These are phyloP conservation scores for Diadophis punctatus DNA, from an alignment of 2,113 vertebrate genomes.

Conservation along the genomic window DNA sequence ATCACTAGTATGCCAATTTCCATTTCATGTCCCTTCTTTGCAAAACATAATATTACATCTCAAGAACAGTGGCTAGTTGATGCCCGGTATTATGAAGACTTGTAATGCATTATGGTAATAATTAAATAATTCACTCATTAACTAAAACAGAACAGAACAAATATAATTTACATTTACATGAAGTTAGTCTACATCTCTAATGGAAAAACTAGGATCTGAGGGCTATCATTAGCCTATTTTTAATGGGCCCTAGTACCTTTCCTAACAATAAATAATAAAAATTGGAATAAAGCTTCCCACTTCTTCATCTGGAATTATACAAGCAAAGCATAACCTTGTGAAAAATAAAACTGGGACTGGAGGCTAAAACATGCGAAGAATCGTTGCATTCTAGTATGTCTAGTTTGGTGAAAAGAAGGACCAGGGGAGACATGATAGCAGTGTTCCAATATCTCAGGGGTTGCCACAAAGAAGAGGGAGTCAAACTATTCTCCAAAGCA, in stretches of 20 bases:
- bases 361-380: too few relatives aligned
- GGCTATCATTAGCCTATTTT: not conserved
- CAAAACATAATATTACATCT: constrained; percentile 59
- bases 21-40: constrained; percentile 68
- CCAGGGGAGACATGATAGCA: too few relatives aligned
- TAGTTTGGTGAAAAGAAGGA: too few relatives aligned
- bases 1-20: constrained; percentile 63
- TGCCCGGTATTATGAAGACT: constrained; percentile 36
- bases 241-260: not conserved
- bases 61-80: constrained; percentile 7
- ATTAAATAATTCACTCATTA: constrained; percentile 28
- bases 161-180: constrained; percentile 13
- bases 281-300: not conserved
- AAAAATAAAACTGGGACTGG: not conserved
- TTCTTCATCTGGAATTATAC: not conserved
- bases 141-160: not conserved
- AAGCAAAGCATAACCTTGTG: not conserved
- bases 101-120: constrained; percentile 29
- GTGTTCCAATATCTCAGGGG: too few relatives aligned
- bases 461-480: too few relatives aligned
- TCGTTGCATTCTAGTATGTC: too few relatives aligned
- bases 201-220: not conserved
- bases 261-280: not conserved
- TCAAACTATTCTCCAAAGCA: too few relatives aligned
- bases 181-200: not conserved